Evolutionary conservation across 1,140 invertebrate species (phyloP).

Genomic region (Mizuhopecten yessoensis): DNA sequence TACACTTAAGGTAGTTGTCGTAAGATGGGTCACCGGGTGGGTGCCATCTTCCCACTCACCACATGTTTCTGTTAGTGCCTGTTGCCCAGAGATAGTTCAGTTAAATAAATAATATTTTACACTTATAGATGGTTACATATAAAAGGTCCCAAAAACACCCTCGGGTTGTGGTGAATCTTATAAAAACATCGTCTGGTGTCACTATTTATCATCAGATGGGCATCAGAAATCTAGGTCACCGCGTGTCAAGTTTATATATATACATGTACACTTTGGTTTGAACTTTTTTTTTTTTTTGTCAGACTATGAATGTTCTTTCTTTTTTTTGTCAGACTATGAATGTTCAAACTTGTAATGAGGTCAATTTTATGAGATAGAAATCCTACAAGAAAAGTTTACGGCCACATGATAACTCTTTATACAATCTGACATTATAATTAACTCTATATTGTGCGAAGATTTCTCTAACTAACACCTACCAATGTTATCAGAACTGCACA

Average conservation of each 20-base stretch:
- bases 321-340: not conserved
- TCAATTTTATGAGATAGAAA: not conserved
- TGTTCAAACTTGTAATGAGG: not conserved
- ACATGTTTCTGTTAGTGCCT: not conserved
- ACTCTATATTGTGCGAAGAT: no score
- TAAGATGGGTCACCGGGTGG: not conserved
- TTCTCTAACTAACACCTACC: no score
- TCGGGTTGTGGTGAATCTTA: not conserved
- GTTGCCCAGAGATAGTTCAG: not conserved
- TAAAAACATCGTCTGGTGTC: not conserved
- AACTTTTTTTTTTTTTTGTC: no score
- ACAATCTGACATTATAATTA: no score
- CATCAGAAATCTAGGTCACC: not conserved
- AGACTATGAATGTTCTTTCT: no score
- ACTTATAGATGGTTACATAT: not conserved
- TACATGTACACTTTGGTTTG: not conserved
- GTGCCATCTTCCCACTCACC: not conserved
- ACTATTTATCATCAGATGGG: not conserved
- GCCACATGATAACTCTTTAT: no score
- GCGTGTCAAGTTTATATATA: not conserved
- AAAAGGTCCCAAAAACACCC: constrained; percentile 1
- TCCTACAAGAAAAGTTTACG: no score
- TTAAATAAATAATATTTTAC: not conserved
- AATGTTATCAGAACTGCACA: no score
- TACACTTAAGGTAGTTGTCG: not conserved